These are phyloP conservation scores for Cyphomyrus plagiostoma DNA, from an alignment of 2,113 vertebrate species.

Conservation along the genomic window DNA sequence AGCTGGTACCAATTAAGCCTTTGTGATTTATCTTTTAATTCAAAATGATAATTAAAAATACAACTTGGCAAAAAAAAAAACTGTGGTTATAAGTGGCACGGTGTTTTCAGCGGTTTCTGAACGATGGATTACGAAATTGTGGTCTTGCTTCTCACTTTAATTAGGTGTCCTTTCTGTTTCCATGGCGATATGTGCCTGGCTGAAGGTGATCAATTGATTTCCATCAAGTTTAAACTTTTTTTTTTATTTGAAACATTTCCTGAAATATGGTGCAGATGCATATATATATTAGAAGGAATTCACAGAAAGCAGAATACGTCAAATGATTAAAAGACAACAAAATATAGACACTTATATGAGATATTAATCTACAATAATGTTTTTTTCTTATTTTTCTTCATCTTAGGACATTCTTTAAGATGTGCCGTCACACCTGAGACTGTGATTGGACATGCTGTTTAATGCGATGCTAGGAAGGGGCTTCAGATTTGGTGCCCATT, in stretches of 20 bases:
- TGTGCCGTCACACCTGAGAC: neutral
- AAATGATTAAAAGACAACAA: neutral
- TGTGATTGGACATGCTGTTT: neutral
- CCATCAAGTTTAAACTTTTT: neutral
- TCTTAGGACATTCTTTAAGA: neutral
- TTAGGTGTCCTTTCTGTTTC: constrained; percentile 5
- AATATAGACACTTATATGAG: neutral
- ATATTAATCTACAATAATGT: neutral
- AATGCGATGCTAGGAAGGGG: neutral
- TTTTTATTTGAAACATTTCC: neutral
- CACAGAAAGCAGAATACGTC: neutral
- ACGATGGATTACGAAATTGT: neutral
- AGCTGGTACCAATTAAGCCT: neutral
- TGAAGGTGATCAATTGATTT: neutral
- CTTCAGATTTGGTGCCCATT: neutral
- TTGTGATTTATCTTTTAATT: constrained; percentile 8
- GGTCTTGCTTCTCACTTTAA: constrained; percentile 5
- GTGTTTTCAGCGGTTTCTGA: neutral
- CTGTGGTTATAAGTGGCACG: neutral
- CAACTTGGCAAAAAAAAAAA: neutral
- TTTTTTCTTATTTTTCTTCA: neutral
- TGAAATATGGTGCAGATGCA: neutral
- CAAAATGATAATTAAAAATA: constrained; percentile 1
- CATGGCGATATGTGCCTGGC: neutral
- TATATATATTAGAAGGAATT: neutral